Conservation (phyloP, 2,888 invertebrate species). For the Orthosia cruda region DNA sequence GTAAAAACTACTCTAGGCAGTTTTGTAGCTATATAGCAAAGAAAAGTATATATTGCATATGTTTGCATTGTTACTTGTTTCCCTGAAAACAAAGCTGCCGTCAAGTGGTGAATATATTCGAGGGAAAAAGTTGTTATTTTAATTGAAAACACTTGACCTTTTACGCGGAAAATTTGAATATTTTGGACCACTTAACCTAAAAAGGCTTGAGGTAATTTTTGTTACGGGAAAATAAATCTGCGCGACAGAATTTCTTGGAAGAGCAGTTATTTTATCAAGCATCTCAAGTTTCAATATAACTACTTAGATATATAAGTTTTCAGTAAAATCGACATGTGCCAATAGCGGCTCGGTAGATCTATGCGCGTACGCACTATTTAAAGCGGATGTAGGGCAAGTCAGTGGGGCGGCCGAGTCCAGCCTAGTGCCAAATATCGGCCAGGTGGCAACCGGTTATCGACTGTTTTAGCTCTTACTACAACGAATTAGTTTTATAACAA, state of each 20-base stretch:
- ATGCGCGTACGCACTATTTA: conserved; percentile 81
- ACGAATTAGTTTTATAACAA: conserved; percentile 36
- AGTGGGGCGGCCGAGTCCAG: conserved; percentile 78
- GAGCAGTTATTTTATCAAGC: conserved; percentile 6
- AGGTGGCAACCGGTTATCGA: conserved; percentile 75
- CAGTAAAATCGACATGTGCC: conserved; percentile 74
- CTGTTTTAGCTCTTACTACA: conserved; percentile 72
- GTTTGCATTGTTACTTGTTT: no score
- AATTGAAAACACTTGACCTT: not conserved
- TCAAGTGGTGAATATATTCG: no score
- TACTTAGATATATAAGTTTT: conserved; percentile 65
- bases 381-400: conserved; percentile 83
- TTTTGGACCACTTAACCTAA: not conserved
- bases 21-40: no score
- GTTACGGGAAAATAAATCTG: not conserved
- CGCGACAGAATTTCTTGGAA: not conserved
- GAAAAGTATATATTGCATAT: no score
- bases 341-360: conserved; percentile 63
- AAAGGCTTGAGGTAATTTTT: not conserved
- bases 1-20: no score
- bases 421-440: conserved; percentile 76
- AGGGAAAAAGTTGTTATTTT: conserved; percentile 8
- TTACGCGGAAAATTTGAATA: not conserved
- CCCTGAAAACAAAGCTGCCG: no score
- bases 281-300: conserved; percentile 67